These are phyloP conservation scores for Lasioglossum calceatum DNA, from an alignment of 2,888 invertebrate species.

Conservation along the genomic window DNA sequence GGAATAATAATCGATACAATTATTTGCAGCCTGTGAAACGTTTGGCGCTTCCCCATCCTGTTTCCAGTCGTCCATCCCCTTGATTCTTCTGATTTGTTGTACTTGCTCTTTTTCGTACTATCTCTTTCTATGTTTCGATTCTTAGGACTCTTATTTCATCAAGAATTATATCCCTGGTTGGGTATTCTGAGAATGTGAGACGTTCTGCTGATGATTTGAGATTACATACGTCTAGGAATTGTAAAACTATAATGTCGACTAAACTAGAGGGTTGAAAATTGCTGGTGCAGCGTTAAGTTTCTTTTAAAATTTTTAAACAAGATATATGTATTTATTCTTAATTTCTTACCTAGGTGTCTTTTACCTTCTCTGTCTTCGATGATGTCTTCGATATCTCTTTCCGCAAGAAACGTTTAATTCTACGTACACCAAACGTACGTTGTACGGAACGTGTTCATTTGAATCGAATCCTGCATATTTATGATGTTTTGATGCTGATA, in stretches of 20 bases:
- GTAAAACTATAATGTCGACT: not conserved
- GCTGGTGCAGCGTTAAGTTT: no score
- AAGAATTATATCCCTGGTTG: not conserved
- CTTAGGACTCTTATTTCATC: not conserved
- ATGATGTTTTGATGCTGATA: not conserved
- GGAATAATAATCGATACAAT: constrained; percentile 79
- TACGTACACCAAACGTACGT: not conserved
- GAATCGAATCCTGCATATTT: not conserved
- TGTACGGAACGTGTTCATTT: not conserved
- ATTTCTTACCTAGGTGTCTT: not conserved
- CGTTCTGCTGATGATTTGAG: not conserved
- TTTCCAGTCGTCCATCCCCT: constrained; percentile 1
- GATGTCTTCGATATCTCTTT: not conserved
- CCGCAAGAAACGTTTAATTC: not conserved
- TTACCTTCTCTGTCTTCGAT: not conserved
- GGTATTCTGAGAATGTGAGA: not conserved
- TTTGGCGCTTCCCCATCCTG: constrained; percentile 70
- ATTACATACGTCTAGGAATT: constrained; percentile 6
- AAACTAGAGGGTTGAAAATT: no score
- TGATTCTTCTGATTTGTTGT: not conserved
- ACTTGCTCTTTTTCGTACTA: not conserved
- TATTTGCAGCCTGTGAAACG: constrained; percentile 80
- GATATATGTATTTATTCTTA: not conserved
- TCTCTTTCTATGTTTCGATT: not conserved
- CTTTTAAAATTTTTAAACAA: no score